Base-by-base conservation (phyloP, 1,140 invertebrate species). In the Drosophila ohnishii region DNA sequence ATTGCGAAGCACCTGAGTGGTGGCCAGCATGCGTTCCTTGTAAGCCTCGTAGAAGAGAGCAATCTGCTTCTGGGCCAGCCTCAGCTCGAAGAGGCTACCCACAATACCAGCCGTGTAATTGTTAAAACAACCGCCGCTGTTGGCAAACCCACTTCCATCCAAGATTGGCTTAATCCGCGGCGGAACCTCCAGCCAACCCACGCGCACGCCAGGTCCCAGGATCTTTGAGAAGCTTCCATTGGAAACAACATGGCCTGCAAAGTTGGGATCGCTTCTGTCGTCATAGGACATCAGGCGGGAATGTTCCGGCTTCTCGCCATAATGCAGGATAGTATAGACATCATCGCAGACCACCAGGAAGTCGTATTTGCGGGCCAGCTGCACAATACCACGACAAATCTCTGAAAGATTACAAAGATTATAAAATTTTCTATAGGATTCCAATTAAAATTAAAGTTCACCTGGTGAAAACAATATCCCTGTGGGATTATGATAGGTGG, bases 171-270 rank as follows among this genome's bases (percentile, higher is more conserved):
- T 90, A 0, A 94, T 58, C 30, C 91, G 87, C 14, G 92, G 78
- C 7, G 93, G 92, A 13, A 93, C 92, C 84, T 95, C 95, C 1
- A 95, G 84, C 95, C 95, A 95, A 11, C 95, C 95, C 22, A 95
- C 79, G 16, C 95, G 91, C 25, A 95, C 80, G 0, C 94, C 94
- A 5, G 95, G 95, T 5, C 93, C 93, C 57, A 95, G 82, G 47
- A 95, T 94, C 91, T 95, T 95, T 2, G 94, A 95, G 84, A 95
- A 95, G 1, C 93, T 93, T 22, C 94, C 93, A 82, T 95, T 95
- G 1, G 95, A 95, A 35, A 95, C 91, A 9, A 95, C 92, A 90
- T 95, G 92, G 3, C 94, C 94, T 22, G 77, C 76, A 47, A 92
- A 94, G 16, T 92, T 80, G 1, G 62, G 9, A 86, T 93, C 92